Evolutionary conservation across 2,797 vertebrate genomes (phyloP).

Genomic region (Poeciliopsis paucimaculata): DNA sequence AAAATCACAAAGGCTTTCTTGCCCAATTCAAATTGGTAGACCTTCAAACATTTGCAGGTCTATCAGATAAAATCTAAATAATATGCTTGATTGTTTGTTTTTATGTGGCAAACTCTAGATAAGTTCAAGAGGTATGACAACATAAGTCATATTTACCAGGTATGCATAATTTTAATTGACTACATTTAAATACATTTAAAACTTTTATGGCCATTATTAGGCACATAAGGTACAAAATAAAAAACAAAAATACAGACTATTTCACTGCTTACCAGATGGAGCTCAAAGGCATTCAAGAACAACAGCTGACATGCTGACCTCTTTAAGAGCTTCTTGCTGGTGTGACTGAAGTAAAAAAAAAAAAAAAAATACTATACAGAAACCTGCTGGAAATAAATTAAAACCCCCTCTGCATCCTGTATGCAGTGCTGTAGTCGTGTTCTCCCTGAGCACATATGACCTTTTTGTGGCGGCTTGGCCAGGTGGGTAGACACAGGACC

Average conservation of each 20-base stretch:
- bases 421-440: constrained; percentile 24
- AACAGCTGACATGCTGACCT: background rate
- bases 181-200: background rate
- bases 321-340: background rate
- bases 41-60: background rate
- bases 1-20: background rate
- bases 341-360: background rate
- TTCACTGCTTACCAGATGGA: background rate
- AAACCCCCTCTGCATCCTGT: constrained; percentile 26
- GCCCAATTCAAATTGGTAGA: background rate
- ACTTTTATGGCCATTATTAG: background rate
- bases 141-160: background rate
- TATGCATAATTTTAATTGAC: background rate
- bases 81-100: background rate
- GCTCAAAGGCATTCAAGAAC: background rate
- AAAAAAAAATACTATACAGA: constrained; percentile 1
- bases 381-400: constrained; percentile 3
- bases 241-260: background rate
- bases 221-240: background rate
- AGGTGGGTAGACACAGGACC: constrained; percentile 49
- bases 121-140: background rate
- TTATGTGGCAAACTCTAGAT: background rate
- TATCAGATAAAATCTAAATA: background rate
- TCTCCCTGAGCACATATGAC: constrained; percentile 52
- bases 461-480: constrained; percentile 62